phyloP scores from a whole-genome alignment of 1,140 invertebrate species.

The Drosophila athabasca region DNA sequence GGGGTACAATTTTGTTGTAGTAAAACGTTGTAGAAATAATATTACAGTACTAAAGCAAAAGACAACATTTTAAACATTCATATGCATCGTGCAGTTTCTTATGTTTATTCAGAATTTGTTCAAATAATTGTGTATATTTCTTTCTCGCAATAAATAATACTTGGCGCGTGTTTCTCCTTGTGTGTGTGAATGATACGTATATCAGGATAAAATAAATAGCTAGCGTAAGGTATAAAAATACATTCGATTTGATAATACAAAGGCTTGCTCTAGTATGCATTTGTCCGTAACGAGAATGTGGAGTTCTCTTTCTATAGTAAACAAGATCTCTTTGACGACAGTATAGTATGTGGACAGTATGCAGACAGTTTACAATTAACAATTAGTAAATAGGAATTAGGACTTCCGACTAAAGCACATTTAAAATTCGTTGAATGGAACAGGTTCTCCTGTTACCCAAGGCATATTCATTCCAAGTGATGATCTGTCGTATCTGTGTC shows the following conservation, averaged over 20 bases:
- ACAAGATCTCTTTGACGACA: background rate
- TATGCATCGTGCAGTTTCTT: conserved; percentile 57
- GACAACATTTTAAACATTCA: background rate
- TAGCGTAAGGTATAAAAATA: conserved; percentile 63
- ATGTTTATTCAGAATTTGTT: conserved; percentile 52
- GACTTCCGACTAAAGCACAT: conserved; percentile 65
- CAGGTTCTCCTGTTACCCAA: conserved; percentile 42
- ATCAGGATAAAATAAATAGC: conserved; percentile 71
- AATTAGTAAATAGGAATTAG: conserved; percentile 34
- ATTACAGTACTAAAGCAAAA: too few relatives aligned
- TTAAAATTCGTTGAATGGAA: conserved; percentile 60
- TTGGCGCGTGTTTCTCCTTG: conserved; percentile 56
- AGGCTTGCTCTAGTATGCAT: conserved; percentile 15
- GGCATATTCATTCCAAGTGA: conserved; percentile 33
- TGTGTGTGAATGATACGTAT: conserved; percentile 46
- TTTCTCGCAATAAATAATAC: conserved; percentile 74
- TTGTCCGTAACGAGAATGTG: conserved; percentile 8
- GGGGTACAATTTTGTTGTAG: too few relatives aligned
- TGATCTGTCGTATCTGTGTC: conserved; percentile 4
- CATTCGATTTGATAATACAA: conserved; percentile 56
- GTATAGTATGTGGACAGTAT: background rate
- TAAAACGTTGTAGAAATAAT: too few relatives aligned
- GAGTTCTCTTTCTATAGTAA: conserved; percentile 7
- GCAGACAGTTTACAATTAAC: conserved; percentile 48
- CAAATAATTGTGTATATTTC: conserved; percentile 43